Evolutionary conservation across 2,888 invertebrate species (phyloP).

Genomic region (Drosophila lacicola): DNA sequence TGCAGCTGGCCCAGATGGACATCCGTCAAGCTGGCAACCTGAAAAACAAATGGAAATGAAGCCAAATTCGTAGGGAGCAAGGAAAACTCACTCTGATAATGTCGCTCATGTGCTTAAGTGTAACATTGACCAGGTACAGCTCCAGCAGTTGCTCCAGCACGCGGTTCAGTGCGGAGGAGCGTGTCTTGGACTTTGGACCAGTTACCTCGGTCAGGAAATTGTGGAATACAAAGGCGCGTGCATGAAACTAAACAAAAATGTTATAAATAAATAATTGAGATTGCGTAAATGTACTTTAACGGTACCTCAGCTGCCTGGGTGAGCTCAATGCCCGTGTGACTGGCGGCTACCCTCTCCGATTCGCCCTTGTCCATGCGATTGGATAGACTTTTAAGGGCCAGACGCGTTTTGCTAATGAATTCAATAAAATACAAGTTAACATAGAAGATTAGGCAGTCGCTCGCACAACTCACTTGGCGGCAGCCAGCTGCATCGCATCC

Average conservation of each 20-base stretch:
- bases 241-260: slow-evolving; percentile 86
- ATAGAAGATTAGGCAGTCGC: not conserved
- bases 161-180: slow-evolving; percentile 87
- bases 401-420: slow-evolving; percentile 88
- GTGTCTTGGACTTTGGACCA: slow-evolving; percentile 85
- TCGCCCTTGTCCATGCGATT: slow-evolving; percentile 88
- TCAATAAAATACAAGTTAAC: not conserved
- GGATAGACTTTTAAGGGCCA: slow-evolving; percentile 89
- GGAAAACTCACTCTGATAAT: slow-evolving; percentile 85
- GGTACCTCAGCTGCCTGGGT: slow-evolving; percentile 92
- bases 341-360: slow-evolving; percentile 93
- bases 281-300: too few species aligned
- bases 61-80: too few species aligned
- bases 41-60: slow-evolving; percentile 42
- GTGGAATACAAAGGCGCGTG: slow-evolving; percentile 91
- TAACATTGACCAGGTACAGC: slow-evolving; percentile 91
- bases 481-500: slow-evolving; percentile 85
- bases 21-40: slow-evolving; percentile 85
- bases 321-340: slow-evolving; percentile 93
- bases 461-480: slow-evolving; percentile 84
- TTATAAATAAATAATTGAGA: too few species aligned
- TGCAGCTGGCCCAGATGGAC: slow-evolving; percentile 86
- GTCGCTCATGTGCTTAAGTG: slow-evolving; percentile 90
- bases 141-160: slow-evolving; percentile 91
- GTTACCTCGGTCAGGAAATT: slow-evolving; percentile 91